Base-by-base conservation (phyloP, 2,888 invertebrate genomes). In the Scaeva pyrastri region DNA sequence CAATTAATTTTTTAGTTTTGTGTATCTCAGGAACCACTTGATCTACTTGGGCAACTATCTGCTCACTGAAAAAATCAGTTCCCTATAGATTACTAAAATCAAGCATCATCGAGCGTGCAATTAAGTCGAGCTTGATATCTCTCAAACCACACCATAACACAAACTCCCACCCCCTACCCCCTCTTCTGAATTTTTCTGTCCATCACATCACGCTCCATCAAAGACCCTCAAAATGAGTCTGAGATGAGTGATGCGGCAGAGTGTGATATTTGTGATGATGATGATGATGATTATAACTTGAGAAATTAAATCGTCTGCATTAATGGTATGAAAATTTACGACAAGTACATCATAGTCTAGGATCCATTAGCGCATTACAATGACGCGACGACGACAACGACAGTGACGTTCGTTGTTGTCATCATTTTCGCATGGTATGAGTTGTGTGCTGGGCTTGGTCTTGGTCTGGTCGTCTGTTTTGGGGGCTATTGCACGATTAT, bases 291-390 rank as follows among this genome's bases (percentile, higher is more conserved):
- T 77, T 71, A 72, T 72, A 72, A 82, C 77, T 82, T 77, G 39
- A 39, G 31, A 81, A 76, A 81, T 76, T 26, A 81, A 81, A 64
- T 76, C 41, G 45, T 64, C 45, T 23, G 62, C 41, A 55, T 76
- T 71, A 80, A 81, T 76, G 72, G 66, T 50, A 60, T 72, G 66
- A 56, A 72, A 66, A 77, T 82, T 77, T 82, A 82, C 58, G 82
- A 82, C 58, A 50, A 62, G 50, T 60, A 48, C 11, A 39, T 31
- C 31, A 31, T 19, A 60, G 60, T 82, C 71, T 76, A 72, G 43
- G 64, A 45, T 43, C 45, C 43, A 64, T 64, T 64, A 64, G 26
- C 26, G 64, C 64, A 64, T 45, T 23, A 64, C 64, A n/a, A n/a
- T n/a, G n/a, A n/a, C n/a, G n/a, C n/a, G n/a, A n/a, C n/a, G n/a